Percentiles rank a stretch among this genome's conserved stretches.
phyloP scores from a whole-genome alignment of 2,888 invertebrate genomes.

The Acanthosoma haemorrhoidale region DNA sequence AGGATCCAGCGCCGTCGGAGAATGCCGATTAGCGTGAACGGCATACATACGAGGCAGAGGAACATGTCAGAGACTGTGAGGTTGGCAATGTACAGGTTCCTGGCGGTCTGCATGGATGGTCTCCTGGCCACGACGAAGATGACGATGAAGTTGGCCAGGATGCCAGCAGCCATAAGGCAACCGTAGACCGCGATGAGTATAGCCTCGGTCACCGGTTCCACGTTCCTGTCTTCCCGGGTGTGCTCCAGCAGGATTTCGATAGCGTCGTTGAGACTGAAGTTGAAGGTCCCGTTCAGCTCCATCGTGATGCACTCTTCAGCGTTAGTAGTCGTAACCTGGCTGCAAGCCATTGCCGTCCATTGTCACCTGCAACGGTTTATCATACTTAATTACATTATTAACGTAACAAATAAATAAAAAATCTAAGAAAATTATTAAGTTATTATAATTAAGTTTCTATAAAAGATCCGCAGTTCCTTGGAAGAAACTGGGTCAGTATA shows the following conservation, averaged over 20 bases:
- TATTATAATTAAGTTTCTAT: too few relatives aligned
- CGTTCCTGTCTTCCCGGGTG: slow-evolving; percentile 38
- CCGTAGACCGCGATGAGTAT: slow-evolving; percentile 45
- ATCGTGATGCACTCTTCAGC: slow-evolving; percentile 33
- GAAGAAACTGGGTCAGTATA: too few relatives aligned
- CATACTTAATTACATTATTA: too few relatives aligned
- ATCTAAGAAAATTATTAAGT: too few relatives aligned
- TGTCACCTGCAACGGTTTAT: slow-evolving; percentile 9
- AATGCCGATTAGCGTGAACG: slow-evolving; percentile 53
- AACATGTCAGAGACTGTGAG: slow-evolving; percentile 55
- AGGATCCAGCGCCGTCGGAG: slow-evolving; percentile 52
- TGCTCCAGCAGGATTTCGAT: slow-evolving; percentile 39
- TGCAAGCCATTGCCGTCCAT: slow-evolving; percentile 33
- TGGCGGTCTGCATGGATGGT: slow-evolving; percentile 44
- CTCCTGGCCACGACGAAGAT: slow-evolving; percentile 45
- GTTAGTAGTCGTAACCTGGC: slow-evolving; percentile 26
- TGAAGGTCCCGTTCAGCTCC: slow-evolving; percentile 41
- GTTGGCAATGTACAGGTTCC: slow-evolving; percentile 55
- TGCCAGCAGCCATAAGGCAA: slow-evolving; percentile 45
- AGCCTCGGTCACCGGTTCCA: slow-evolving; percentile 41
- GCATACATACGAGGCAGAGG: slow-evolving; percentile 56
- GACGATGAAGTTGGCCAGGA: slow-evolving; percentile 45
- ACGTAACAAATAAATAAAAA: too few relatives aligned
- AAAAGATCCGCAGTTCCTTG: too few relatives aligned
- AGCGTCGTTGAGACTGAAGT: slow-evolving; percentile 43